Evolutionary conservation across 2,888 invertebrate genomes (phyloP).

Genomic region (Ceratothoa steindachneri): DNA sequence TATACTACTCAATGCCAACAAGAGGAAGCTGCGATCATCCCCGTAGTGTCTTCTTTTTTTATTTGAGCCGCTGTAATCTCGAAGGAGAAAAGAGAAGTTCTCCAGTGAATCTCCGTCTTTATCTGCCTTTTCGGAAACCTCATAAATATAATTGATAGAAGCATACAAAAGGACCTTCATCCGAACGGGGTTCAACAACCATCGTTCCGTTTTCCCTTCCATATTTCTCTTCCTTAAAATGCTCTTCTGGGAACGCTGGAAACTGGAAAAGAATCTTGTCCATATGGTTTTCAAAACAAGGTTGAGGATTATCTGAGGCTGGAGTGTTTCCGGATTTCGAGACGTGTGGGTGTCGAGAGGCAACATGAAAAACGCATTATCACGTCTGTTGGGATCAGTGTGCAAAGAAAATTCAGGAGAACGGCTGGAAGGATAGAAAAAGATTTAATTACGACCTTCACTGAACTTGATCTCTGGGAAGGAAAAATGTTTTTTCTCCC

Average conservation of each 20-base stretch:
- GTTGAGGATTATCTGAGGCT: background rate
- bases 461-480: constrained; percentile 1
- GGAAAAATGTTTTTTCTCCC: background rate
- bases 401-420: background rate
- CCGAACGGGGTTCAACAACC: background rate
- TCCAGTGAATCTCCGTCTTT: too few relatives aligned
- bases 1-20: too few relatives aligned
- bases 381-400: background rate
- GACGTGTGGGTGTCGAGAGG: background rate
- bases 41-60: too few relatives aligned
- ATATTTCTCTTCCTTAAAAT: background rate
- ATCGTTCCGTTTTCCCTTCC: background rate
- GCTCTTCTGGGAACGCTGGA: constrained; percentile 5
- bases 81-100: too few relatives aligned
- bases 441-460: constrained; percentile 2
- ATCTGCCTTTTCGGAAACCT: background rate
- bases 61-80: too few relatives aligned
- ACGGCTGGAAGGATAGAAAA: background rate
- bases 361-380: constrained; percentile 10
- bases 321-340: constrained; percentile 4
- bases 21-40: too few relatives aligned
- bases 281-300: constrained; percentile 11
- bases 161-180: background rate
- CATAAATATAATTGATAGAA: background rate
- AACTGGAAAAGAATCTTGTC: constrained; percentile 9